Percentiles rank a stretch among this genome's conserved stretches.
These are phyloP conservation scores for Peromyscus aztecus DNA, from an alignment of 2,797 vertebrate species.

Conservation along the genomic window DNA sequence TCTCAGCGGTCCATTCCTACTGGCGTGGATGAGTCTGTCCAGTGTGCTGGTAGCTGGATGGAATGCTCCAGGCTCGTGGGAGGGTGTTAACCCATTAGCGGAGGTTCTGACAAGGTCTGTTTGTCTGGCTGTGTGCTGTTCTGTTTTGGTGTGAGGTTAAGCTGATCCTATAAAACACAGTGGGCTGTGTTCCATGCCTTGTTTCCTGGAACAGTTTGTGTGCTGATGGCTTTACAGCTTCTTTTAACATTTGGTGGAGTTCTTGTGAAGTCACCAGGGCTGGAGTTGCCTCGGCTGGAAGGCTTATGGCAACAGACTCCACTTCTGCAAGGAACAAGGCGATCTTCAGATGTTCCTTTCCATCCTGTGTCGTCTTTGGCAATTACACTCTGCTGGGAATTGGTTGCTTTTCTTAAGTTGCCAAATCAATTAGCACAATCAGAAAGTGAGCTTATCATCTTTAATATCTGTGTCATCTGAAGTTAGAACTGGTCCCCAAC, in stretches of 20 bases:
- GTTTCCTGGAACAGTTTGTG: not conserved
- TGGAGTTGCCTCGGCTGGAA: not conserved
- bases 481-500: not conserved
- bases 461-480: not conserved
- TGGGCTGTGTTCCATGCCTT: not conserved
- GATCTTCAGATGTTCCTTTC: not conserved
- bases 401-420: slow-evolving; percentile 28
- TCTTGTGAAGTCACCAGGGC: not conserved
- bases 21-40: not conserved
- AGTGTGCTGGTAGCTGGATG: not conserved
- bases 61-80: not conserved
- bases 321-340: not conserved
- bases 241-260: not conserved
- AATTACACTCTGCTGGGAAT: not conserved
- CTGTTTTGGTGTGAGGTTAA: not conserved
- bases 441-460: not conserved
- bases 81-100: not conserved
- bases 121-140: not conserved
- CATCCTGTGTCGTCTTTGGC: not conserved
- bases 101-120: not conserved
- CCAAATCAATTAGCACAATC: not conserved
- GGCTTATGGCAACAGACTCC: not conserved
- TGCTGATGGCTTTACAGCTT: not conserved
- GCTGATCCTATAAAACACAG: not conserved
- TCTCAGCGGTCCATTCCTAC: not conserved